Conservation (phyloP, 2,797 vertebrate genomes). For the Typhlichthys eigenmanni region DNA sequence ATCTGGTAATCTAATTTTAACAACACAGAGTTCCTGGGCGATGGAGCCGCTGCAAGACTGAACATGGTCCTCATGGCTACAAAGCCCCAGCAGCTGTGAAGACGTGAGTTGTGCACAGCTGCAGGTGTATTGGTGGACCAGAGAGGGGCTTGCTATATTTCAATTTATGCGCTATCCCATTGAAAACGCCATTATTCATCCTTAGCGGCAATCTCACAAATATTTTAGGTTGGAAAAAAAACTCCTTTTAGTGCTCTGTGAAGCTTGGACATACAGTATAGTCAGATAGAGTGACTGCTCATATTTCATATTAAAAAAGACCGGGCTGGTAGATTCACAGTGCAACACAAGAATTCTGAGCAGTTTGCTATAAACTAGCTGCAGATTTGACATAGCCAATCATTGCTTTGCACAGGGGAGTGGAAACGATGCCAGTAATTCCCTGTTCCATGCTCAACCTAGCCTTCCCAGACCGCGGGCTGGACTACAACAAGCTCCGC, state of each 20-base stretch:
- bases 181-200: constrained; percentile 60
- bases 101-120: constrained; percentile 33
- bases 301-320: constrained; percentile 36
- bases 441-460: constrained; percentile 40
- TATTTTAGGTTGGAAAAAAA: constrained; percentile 60
- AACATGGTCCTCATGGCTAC: constrained; percentile 46
- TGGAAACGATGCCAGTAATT: constrained; percentile 49
- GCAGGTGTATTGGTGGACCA: constrained; percentile 52
- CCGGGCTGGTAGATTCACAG: constrained; percentile 35
- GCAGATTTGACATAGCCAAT: constrained; percentile 41
- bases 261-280: constrained; percentile 27
- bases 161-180: constrained; percentile 43
- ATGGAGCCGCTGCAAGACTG: constrained; percentile 43
- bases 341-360: constrained; percentile 14
- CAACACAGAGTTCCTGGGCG: constrained; percentile 56
- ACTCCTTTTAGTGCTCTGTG: constrained; percentile 36
- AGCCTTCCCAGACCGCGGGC: constrained; percentile 26
- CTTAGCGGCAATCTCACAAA: constrained; percentile 59
- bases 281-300: constrained; percentile 13
- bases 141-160: constrained; percentile 36
- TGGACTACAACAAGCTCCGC: constrained; percentile 31
- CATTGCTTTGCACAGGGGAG: constrained; percentile 36
- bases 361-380: constrained; percentile 30
- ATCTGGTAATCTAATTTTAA: constrained; percentile 73
- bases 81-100: constrained; percentile 39